These are phyloP conservation scores for Corynorhinus townsendii DNA, from an alignment of 2,113 vertebrate genomes.

Conservation along the genomic window DNA sequence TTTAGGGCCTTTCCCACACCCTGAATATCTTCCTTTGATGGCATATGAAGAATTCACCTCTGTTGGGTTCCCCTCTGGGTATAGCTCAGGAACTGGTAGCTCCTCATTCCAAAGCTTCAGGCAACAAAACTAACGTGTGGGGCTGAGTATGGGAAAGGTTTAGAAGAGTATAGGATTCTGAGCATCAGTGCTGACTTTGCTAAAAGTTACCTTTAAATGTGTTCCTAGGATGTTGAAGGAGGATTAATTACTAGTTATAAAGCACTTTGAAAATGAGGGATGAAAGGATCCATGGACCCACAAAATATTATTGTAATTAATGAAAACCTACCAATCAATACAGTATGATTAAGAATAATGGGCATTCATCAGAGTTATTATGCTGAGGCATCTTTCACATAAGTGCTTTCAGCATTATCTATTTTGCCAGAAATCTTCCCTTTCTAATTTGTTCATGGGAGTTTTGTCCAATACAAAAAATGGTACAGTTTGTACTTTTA, in stretches of 20 bases:
- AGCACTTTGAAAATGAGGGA: constrained; percentile 32
- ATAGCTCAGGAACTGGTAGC: background rate
- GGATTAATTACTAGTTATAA: constrained; percentile 29
- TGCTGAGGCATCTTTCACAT: background rate
- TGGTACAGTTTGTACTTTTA: background rate
- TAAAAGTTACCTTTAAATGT: constrained; percentile 21
- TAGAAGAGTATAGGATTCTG: background rate
- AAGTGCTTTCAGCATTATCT: background rate
- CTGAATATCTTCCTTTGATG: background rate
- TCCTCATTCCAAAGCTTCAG: background rate
- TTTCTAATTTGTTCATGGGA: background rate
- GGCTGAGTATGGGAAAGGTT: background rate
- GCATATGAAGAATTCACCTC: background rate
- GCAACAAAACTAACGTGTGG: background rate
- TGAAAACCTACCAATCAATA: constrained; percentile 29
- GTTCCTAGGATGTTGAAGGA: background rate
- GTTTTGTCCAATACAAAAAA: background rate
- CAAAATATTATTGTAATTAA: constrained; percentile 52
- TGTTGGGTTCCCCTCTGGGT: background rate
- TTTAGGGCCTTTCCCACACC: background rate
- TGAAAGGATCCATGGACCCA: constrained; percentile 8
- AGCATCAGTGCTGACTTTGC: background rate
- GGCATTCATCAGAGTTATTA: background rate
- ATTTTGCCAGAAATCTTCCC: background rate
- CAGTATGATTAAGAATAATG: constrained; percentile 6